Conservation (phyloP, 2,888 invertebrate species). For the Ditylenchus weischeri region DNA sequence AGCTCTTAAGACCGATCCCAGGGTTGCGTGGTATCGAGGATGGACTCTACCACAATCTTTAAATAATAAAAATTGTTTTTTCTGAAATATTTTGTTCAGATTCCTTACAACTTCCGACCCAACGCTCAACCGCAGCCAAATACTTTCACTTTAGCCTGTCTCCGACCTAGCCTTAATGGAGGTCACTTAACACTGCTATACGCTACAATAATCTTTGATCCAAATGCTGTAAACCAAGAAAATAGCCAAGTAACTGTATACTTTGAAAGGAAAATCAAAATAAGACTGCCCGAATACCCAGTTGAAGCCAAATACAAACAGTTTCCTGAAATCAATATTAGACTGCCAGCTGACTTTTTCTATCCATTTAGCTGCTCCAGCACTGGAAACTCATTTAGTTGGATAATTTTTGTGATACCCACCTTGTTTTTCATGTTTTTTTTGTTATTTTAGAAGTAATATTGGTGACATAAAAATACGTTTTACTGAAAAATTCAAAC, state of each 20-base stretch:
- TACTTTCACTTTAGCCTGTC: conserved; percentile 9
- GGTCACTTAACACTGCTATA: neutral
- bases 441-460: neutral
- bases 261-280: conserved; percentile 1
- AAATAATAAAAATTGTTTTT: too few species aligned
- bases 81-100: too few species aligned
- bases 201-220: neutral
- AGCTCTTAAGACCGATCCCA: too few species aligned
- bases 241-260: neutral
- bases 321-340: conserved; percentile 20
- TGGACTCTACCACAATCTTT: too few species aligned
- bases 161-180: neutral
- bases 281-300: conserved; percentile 7
- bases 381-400: neutral
- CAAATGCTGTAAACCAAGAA: neutral
- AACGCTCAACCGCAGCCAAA: neutral
- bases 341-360: conserved; percentile 23
- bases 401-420: too few species aligned
- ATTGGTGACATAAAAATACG: too few species aligned
- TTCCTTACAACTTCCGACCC: neutral
- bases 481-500: neutral
- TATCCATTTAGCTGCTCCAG: conserved; percentile 25
- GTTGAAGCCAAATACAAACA: conserved; percentile 15
- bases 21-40: too few species aligned
- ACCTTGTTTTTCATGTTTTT: too few species aligned